These are phyloP conservation scores for Probaryconus sp. DNA, from an alignment of 1,140 invertebrate species.

Conservation along the genomic window DNA sequence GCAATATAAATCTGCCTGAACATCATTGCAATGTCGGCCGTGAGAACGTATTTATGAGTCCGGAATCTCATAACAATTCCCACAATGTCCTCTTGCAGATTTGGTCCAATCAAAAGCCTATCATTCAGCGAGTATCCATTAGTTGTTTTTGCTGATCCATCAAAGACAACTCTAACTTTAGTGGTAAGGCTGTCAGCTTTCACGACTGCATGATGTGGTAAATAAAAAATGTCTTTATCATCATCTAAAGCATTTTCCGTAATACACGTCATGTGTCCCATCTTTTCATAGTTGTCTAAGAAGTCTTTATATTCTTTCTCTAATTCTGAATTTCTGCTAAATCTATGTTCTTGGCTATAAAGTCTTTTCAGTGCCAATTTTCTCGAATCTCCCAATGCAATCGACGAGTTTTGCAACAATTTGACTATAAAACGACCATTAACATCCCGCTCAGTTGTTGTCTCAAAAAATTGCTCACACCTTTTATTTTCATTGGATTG, in stretches of 20 bases:
- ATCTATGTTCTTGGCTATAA: slow-evolving; percentile 5
- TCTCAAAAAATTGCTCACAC: slow-evolving; percentile 7
- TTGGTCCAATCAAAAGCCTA: not conserved
- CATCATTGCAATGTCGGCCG: slow-evolving; percentile 15
- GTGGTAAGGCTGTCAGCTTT: slow-evolving; percentile 6
- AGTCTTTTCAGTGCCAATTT: slow-evolving; percentile 11
- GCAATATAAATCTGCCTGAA: slow-evolving; percentile 9
- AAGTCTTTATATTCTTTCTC: slow-evolving; percentile 11
- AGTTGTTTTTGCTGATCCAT: slow-evolving; percentile 16
- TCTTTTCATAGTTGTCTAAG: not conserved
- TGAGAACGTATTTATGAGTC: not conserved
- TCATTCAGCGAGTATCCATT: slow-evolving; percentile 11
- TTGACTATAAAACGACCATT: slow-evolving; percentile 3
- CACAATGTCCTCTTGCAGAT: slow-evolving; percentile 3
- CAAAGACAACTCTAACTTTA: slow-evolving; percentile 12
- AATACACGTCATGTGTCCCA: slow-evolving; percentile 3
- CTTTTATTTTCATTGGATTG: slow-evolving; percentile 9
- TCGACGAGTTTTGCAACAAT: slow-evolving; percentile 6
- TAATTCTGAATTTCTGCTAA: slow-evolving; percentile 14
- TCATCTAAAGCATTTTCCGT: not conserved
- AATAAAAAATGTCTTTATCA: not conserved
- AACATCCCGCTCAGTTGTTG: slow-evolving; percentile 2
- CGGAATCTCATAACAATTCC: slow-evolving; percentile 16
- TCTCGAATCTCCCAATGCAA: slow-evolving; percentile 5
- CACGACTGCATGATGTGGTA: slow-evolving; percentile 15